Evolutionary conservation across 2,113 vertebrate species (phyloP).

Genomic region (Actinemys pallida): DNA sequence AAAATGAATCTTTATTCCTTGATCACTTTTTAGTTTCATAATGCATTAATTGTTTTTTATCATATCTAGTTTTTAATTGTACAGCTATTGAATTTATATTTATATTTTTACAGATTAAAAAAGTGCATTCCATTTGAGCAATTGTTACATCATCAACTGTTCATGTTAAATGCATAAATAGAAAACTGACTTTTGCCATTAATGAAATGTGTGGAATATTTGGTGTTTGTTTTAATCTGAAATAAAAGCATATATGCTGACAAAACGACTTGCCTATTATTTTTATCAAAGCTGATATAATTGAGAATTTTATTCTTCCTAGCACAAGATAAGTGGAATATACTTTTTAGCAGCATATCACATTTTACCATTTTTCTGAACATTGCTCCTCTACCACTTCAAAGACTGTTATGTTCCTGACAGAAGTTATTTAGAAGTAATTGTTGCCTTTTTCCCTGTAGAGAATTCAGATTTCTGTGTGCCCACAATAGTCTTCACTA

Average conservation of each 20-base stretch:
- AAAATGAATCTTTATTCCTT: neutral
- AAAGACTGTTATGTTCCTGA: neutral
- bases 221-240: neutral
- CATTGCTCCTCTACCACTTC: neutral
- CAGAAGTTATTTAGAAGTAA: neutral
- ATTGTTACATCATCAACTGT: neutral
- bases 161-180: neutral
- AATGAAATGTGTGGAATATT: neutral
- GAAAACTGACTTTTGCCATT: neutral
- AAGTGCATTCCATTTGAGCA: neutral
- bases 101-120: neutral
- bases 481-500: neutral
- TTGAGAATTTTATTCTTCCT: neutral
- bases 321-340: neutral
- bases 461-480: neutral
- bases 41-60: neutral
- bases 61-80: neutral
- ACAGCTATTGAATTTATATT: neutral
- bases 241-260: neutral
- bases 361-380: neutral
- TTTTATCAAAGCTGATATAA: constrained; percentile 10
- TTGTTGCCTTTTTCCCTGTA: neutral
- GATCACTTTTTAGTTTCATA: neutral
- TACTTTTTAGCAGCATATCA: neutral
- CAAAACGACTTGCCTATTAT: neutral